Evolutionary conservation across 2,888 invertebrate genomes (phyloP).

Genomic region (Xiphydria camelus): DNA sequence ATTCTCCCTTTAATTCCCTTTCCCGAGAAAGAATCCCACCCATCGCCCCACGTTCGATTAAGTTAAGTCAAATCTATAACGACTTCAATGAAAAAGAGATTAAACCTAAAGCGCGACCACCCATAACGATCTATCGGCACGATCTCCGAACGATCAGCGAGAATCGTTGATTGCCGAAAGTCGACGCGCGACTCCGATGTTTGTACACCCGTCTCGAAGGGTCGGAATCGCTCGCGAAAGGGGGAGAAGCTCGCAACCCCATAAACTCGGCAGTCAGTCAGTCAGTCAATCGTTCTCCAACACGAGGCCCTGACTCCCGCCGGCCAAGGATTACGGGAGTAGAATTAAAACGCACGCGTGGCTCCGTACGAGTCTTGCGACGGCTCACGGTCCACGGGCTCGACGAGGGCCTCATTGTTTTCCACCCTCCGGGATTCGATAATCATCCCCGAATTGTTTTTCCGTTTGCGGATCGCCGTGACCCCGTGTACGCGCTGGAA

Average conservation of each 20-base stretch:
- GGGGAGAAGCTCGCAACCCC: slow-evolving; percentile 17
- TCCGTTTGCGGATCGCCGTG: slow-evolving; percentile 26
- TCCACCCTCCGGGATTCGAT: slow-evolving; percentile 28
- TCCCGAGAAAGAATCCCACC: too few species aligned
- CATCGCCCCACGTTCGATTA: too few species aligned
- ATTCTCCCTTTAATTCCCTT: too few species aligned
- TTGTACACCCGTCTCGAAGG: slow-evolving; percentile 28
- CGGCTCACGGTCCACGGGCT: slow-evolving; percentile 26
- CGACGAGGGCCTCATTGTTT: slow-evolving; percentile 33
- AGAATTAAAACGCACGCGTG: slow-evolving; percentile 47
- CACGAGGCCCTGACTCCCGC: slow-evolving; percentile 14
- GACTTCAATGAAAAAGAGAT: too few species aligned
- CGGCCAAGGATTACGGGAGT: slow-evolving; percentile 29
- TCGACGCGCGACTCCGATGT: slow-evolving; percentile 26
- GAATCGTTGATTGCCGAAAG: too few species aligned
- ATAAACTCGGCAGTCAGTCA: slow-evolving; percentile 40
- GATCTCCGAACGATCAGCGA: too few species aligned
- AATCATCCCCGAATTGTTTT: slow-evolving; percentile 41
- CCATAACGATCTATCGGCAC: too few species aligned
- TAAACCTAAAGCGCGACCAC: too few species aligned
- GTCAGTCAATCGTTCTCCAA: slow-evolving; percentile 44
- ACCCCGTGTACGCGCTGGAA: too few species aligned
- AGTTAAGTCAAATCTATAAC: too few species aligned
- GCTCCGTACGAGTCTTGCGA: slow-evolving; percentile 9
- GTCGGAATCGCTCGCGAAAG: neutral